Conservation (phyloP, 1,140 invertebrate genomes). For the Metopolophium dirhodum region DNA sequence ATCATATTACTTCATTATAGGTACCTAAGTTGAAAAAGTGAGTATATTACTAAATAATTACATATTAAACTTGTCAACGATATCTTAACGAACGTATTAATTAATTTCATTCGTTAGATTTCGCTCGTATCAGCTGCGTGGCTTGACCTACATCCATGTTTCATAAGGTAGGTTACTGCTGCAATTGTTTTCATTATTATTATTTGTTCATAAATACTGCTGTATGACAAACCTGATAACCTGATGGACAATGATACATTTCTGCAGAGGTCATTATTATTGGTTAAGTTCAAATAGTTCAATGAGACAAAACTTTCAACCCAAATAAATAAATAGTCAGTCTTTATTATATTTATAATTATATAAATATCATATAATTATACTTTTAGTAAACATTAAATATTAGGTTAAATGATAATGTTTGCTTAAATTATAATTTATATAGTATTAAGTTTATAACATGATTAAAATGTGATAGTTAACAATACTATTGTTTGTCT, state of each 20-base stretch:
- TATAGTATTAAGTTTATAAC: background rate
- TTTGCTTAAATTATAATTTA: background rate
- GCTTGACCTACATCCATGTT: slow-evolving; percentile 10
- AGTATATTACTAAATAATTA: background rate
- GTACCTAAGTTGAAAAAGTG: background rate
- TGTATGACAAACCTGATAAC: background rate
- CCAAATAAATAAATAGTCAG: background rate
- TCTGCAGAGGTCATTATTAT: background rate
- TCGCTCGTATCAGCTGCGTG: background rate
- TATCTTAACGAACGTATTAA: background rate
- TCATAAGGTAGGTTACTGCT: background rate
- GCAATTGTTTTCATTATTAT: background rate
- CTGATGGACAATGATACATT: background rate
- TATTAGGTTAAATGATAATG: background rate
- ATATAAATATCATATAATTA: background rate
- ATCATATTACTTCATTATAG: background rate
- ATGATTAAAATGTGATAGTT: background rate
- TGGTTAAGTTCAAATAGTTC: background rate
- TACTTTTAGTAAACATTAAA: background rate
- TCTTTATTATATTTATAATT: background rate
- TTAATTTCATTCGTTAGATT: background rate
- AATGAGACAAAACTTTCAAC: background rate
- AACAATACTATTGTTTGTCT: background rate
- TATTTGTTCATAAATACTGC: background rate
- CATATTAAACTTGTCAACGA: background rate